Conservation (phyloP, 2,113 vertebrate genomes). For the Apistogramma diplotaenia region DNA sequence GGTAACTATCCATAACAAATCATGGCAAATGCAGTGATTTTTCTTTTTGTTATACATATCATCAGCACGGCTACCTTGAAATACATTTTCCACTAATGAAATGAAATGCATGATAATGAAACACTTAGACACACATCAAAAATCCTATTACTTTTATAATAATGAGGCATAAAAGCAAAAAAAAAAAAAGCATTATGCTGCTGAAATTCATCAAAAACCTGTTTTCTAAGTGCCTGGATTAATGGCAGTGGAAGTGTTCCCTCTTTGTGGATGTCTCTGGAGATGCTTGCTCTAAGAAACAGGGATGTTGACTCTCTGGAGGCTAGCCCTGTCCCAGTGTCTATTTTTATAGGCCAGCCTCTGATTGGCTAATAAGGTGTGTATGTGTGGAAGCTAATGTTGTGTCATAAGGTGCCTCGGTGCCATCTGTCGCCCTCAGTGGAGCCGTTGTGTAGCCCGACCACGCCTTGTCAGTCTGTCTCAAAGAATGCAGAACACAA, state of each 20-base stretch:
- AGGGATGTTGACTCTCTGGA: conserved; percentile 57
- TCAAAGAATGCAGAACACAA: conserved; percentile 58
- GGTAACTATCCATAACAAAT: not conserved
- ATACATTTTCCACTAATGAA: conserved; percentile 9
- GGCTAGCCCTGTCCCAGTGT: conserved; percentile 54
- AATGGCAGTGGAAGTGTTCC: conserved; percentile 11
- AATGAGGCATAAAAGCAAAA: conserved; percentile 24
- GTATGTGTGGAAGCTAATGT: conserved; percentile 59
- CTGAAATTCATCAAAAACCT: conserved; percentile 14
- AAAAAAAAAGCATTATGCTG: not conserved
- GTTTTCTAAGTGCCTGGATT: conserved; percentile 26
- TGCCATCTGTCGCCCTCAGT: conserved; percentile 76
- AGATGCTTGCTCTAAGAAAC: conserved; percentile 51
- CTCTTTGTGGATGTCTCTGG: conserved; percentile 35
- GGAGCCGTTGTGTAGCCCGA: conserved; percentile 51
- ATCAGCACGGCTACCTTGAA: not conserved
- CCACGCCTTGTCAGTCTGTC: conserved; percentile 53
- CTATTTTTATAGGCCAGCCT: conserved; percentile 67
- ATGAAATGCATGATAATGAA: not conserved
- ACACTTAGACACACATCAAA: not conserved
- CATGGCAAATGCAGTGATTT: not conserved
- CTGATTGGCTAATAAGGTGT: conserved; percentile 69
- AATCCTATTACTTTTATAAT: not conserved
- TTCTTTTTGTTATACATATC: not conserved
- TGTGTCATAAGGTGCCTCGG: conserved; percentile 71